Base-by-base conservation (phyloP, 2,888 invertebrate genomes). In the Tachina fera region DNA sequence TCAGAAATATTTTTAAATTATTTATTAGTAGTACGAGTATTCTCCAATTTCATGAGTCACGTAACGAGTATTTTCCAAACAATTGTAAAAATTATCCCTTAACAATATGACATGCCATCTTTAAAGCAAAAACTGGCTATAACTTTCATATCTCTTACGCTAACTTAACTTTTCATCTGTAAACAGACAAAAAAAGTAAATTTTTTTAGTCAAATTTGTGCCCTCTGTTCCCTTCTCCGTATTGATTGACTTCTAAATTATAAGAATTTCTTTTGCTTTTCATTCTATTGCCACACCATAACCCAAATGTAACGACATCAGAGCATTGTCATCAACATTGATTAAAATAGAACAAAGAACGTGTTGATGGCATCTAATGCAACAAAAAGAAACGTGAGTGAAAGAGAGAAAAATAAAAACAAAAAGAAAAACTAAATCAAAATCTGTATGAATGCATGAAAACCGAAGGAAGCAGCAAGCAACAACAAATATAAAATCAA, bases 341-440 rank as follows among this genome's bases (percentile, higher is more conserved):
- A 86, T 86, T 86, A 83, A 83, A 83, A 86, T 61, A 76, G 72
- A 71, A 83, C 86, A 86, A 86, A 83, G 83, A 77, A 86, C 76
- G 76, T 83, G 83, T 83, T 83, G 83, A 83, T 86, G 76, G 71
- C 71, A 79, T 65, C 60, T 65, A 75, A 51, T 71, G 13, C 74
- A 41, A 47, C 45, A 31, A n/a, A 39, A 14, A 70, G 2, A 56
- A 31, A 31, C 31, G 13, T 47, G 9, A 43, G 45, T 19, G 22
- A 49, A 41, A 63, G 1, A 13, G 22, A 68, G 16, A 51, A 49
- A 51, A 67, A 14, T 31, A 51, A 39, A 47, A 31, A 31, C 0
- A 6, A 19, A 22, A 31, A 31, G 4, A 4, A 43, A 22, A 49
- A 39, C 60, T n/a, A n/a, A n/a, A n/a, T 31, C n/a, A 49, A 76